These are phyloP conservation scores for Drosophila falleni DNA, from an alignment of 2,888 invertebrate species.

Conservation along the genomic window DNA sequence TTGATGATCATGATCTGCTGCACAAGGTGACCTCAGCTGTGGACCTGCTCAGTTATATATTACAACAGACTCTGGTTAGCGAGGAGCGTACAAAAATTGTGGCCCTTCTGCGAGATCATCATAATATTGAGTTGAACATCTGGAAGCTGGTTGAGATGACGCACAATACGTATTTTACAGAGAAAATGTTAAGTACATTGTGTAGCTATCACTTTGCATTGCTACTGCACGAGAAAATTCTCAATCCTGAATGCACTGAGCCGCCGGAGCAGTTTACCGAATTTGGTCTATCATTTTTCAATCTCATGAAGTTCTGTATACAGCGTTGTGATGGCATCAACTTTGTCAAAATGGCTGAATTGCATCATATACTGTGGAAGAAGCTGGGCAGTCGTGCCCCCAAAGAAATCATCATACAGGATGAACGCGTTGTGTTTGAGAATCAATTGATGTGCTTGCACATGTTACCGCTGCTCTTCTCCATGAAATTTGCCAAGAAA, in stretches of 20 bases:
- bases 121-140: constrained; percentile 79
- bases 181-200: constrained; percentile 77
- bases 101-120: constrained; percentile 82
- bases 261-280: constrained; percentile 79
- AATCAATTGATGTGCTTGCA: constrained; percentile 88
- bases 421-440: constrained; percentile 86
- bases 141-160: constrained; percentile 84
- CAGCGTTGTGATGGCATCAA: constrained; percentile 78
- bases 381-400: constrained; percentile 83
- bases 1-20: constrained; percentile 86
- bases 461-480: constrained; percentile 88
- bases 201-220: constrained; percentile 81
- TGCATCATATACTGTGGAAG: constrained; percentile 85
- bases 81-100: constrained; percentile 83
- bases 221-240: constrained; percentile 82
- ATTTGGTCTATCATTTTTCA: constrained; percentile 84
- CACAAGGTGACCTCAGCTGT: constrained; percentile 87
- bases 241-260: constrained; percentile 63
- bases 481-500: constrained; percentile 81
- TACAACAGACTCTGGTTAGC: constrained; percentile 86
- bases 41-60: constrained; percentile 87
- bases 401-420: constrained; percentile 82
- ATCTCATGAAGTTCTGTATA: constrained; percentile 84
- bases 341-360: constrained; percentile 84
- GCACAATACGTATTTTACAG: constrained; percentile 81